A percentile compares a stretch with the other conserved stretches of the same genome.
Conservation (phyloP, 2,113 vertebrate genomes). For the Sylvia atricapilla region DNA sequence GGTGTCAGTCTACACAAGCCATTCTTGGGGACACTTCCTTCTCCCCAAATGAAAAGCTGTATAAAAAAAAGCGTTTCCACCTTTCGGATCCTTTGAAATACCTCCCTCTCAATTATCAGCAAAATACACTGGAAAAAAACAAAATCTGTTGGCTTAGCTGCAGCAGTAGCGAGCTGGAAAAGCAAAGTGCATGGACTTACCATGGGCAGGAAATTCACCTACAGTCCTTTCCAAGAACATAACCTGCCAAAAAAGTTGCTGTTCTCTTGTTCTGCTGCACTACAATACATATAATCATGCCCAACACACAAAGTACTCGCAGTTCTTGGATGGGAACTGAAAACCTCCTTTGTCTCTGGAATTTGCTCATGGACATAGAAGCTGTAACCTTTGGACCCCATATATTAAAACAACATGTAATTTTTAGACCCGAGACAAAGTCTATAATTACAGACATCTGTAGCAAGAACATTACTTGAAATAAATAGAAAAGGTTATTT, state of each 20-base stretch:
- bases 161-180: background rate
- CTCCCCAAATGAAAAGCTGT: background rate
- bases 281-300: background rate
- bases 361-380: background rate
- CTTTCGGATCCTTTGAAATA: constrained; percentile 1
- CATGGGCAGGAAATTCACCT: background rate
- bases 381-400: background rate
- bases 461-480: constrained; percentile 12
- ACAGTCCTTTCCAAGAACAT: background rate
- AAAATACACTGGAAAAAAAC: background rate
- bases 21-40: background rate
- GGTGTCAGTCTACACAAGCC: background rate
- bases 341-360: background rate
- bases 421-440: background rate
- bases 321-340: background rate
- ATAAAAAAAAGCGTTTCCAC: background rate
- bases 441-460: background rate
- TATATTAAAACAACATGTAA: background rate
- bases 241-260: background rate
- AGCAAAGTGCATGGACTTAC: background rate
- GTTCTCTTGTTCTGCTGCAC: background rate
- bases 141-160: background rate
- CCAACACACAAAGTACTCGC: background rate
- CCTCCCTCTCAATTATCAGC: constrained; percentile 4
- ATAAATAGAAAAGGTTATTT: constrained; percentile 36